A percentile compares a stretch with the other conserved stretches of the same genome.
Evolutionary conservation across 1,140 invertebrate species (phyloP).

Genomic region (Oedothorax gibbosus): DNA sequence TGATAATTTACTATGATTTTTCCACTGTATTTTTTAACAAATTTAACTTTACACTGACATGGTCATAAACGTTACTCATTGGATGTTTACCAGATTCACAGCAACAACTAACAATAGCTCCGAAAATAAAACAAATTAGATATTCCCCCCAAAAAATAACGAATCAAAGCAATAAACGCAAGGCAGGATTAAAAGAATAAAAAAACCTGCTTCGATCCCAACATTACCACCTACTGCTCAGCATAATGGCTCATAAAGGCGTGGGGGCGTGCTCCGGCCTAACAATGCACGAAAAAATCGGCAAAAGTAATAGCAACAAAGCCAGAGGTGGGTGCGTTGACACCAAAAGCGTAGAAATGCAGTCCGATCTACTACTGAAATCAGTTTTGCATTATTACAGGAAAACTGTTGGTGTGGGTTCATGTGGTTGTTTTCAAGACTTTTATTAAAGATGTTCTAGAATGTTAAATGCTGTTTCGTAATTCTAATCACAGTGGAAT

Average conservation of each 20-base stretch:
- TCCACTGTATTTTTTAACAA: too few species aligned
- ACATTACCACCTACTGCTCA: conserved; percentile 50
- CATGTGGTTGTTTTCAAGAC: too few species aligned
- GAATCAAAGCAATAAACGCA: conserved; percentile 8
- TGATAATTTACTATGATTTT: too few species aligned
- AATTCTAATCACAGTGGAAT: too few species aligned
- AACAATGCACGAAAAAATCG: conserved; percentile 48
- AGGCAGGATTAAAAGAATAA: conserved; percentile 1
- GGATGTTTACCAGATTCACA: neutral
- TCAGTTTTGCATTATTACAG: too few species aligned
- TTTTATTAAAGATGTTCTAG: too few species aligned
- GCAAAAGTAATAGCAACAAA: conserved; percentile 21
- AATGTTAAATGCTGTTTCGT: too few species aligned
- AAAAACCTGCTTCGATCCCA: conserved; percentile 29
- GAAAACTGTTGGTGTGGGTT: too few species aligned
- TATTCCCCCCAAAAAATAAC: neutral
- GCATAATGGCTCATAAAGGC: conserved; percentile 50
- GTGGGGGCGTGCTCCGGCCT: conserved; percentile 24
- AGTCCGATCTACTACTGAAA: conserved; percentile 20
- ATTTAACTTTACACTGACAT: neutral
- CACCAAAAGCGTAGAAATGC: conserved; percentile 41
- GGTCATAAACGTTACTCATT: neutral
- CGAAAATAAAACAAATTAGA: neutral
- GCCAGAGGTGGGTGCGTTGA: conserved; percentile 49
- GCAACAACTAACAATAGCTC: neutral